phyloP scores from a whole-genome alignment of 2,113 vertebrate species.

The Gopherus flavomarginatus region DNA sequence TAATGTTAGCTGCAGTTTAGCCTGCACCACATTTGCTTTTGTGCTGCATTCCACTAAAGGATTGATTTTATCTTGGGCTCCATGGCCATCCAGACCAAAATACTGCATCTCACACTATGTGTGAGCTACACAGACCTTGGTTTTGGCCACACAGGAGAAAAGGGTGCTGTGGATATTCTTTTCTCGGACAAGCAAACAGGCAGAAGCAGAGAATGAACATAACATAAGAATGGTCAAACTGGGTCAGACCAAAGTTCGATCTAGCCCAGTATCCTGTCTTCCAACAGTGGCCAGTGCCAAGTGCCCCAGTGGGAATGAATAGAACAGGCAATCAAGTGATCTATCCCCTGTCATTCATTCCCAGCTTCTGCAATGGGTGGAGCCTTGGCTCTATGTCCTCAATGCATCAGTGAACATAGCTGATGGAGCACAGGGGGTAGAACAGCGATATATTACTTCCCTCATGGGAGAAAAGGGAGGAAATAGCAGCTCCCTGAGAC shows the following conservation, averaged over 20 bases:
- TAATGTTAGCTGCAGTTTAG: neutral
- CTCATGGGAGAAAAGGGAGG: neutral
- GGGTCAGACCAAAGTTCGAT: no score
- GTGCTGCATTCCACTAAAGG: neutral
- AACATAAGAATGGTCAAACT: no score
- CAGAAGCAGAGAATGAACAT: neutral
- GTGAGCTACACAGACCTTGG: neutral
- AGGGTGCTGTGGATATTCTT: neutral
- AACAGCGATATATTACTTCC: neutral
- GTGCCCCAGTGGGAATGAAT: no score
- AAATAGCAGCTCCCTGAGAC: neutral
- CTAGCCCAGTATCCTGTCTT: no score
- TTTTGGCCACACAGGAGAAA: neutral
- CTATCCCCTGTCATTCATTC: no score
- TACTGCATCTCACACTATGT: neutral
- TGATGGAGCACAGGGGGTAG: neutral
- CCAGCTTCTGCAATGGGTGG: neutral
- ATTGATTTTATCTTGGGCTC: neutral
- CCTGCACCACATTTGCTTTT: neutral
- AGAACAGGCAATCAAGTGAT: no score
- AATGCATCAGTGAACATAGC: neutral
- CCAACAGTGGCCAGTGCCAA: no score
- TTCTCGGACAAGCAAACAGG: neutral
- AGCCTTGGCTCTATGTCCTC: neutral
- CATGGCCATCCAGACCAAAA: neutral